Percentiles rank a stretch among this genome's conserved stretches.
These are phyloP conservation scores for Paradoxurus hermaphroditus DNA, from an alignment of 2,113 vertebrate genomes.

Conservation along the genomic window DNA sequence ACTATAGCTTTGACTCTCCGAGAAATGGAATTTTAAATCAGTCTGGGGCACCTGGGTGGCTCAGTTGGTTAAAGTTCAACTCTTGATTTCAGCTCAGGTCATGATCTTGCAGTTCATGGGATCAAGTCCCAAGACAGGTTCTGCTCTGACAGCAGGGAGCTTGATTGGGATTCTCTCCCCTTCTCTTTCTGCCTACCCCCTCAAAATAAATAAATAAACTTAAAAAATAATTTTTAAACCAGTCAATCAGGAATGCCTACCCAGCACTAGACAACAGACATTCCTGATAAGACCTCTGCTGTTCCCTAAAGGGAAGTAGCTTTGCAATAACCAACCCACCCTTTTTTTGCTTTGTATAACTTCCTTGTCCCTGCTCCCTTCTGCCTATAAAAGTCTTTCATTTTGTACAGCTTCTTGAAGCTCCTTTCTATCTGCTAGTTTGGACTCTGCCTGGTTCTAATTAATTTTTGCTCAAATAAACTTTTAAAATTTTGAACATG, in stretches of 20 bases:
- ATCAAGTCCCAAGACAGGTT: too few species aligned
- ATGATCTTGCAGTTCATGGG: too few species aligned
- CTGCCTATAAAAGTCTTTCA: background rate
- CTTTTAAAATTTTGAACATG: background rate
- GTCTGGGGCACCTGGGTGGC: background rate
- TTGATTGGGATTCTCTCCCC: too few species aligned
- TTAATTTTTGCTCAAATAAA: background rate
- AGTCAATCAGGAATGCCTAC: background rate
- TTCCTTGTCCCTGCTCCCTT: background rate
- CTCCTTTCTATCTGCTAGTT: background rate
- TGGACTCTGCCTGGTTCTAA: background rate
- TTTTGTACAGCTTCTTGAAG: background rate
- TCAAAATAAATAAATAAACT: too few species aligned
- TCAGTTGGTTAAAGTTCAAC: too few species aligned
- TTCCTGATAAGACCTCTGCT: background rate
- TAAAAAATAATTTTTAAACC: too few species aligned
- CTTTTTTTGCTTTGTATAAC: background rate
- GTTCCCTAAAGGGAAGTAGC: background rate
- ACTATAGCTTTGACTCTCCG: background rate
- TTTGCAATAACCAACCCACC: background rate
- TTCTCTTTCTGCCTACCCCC: too few species aligned
- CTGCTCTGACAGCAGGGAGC: too few species aligned
- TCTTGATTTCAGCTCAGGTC: too few species aligned
- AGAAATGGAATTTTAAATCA: background rate
- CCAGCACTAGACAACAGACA: background rate